A percentile compares a stretch with the other conserved stretches of the same genome.
Conservation (phyloP, 2,888 invertebrate genomes). For the Plagodis dolabraria region DNA sequence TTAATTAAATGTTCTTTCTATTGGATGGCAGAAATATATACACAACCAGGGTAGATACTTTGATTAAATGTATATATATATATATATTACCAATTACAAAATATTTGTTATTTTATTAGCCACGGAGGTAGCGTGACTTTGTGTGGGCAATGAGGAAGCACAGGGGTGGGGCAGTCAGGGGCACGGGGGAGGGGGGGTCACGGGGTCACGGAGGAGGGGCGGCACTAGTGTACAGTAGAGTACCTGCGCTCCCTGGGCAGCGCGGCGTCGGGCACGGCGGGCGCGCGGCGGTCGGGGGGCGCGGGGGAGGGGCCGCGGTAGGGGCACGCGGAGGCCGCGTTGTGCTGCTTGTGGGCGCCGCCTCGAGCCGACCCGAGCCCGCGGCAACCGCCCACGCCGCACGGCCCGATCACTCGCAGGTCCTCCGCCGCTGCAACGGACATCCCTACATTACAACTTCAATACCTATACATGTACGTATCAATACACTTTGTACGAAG, state of each 20-base stretch:
- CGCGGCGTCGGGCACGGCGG: constrained; percentile 55
- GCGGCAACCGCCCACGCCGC: constrained; percentile 94
- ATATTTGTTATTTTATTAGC: too few species aligned
- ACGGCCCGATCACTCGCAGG: constrained; percentile 86
- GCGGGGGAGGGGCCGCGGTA: constrained; percentile 74
- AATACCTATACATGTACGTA: too few species aligned
- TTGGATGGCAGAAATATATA: too few species aligned
- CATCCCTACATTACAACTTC: too few species aligned
- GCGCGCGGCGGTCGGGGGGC: constrained; percentile 40
- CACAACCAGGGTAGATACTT: too few species aligned
- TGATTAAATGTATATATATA: too few species aligned
- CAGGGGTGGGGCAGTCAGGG: background rate
- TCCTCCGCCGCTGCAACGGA: constrained; percentile 85
- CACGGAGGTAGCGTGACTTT: too few species aligned
- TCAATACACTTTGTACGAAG: too few species aligned
- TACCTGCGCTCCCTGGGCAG: constrained; percentile 37
- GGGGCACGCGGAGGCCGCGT: constrained; percentile 90
- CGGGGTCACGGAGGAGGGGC: background rate
- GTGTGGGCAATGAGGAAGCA: too few species aligned
- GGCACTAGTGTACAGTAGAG: background rate
- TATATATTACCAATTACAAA: too few species aligned
- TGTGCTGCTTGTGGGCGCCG: constrained; percentile 90
- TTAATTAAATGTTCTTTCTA: too few species aligned
- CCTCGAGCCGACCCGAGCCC: constrained; percentile 95
- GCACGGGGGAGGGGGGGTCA: background rate